Percentiles rank a stretch among this genome's conserved stretches.
Evolutionary conservation across 2,797 vertebrate species (phyloP).

Genomic region (Pangasius sanitwongsei): DNA sequence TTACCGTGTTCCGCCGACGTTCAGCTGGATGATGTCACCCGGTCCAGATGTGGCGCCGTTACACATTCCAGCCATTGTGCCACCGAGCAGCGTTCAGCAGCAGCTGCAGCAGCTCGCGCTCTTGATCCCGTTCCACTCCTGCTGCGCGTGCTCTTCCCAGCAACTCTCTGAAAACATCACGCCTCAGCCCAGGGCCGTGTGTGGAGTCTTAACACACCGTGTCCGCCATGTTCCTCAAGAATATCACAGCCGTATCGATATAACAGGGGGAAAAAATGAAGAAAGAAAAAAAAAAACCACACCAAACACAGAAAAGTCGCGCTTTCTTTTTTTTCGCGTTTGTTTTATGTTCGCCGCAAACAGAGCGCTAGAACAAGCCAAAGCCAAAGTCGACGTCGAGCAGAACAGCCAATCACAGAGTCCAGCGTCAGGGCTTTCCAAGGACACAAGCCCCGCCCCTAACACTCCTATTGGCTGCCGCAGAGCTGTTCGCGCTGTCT

Average conservation of each 20-base stretch:
- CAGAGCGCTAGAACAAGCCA: neutral
- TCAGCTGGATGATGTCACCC: conserved; percentile 95
- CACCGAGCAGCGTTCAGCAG: neutral
- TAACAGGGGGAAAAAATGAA: no score
- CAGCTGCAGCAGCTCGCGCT: conserved; percentile 3
- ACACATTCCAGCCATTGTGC: conserved; percentile 84
- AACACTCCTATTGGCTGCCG: conserved; percentile 12
- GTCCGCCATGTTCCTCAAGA: conserved; percentile 21
- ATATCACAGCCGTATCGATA: neutral
- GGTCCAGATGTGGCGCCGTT: conserved; percentile 77
- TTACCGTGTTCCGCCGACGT: conserved; percentile 94
- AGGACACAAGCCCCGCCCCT: neutral
- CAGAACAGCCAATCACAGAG: conserved; percentile 20
- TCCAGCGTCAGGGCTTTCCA: neutral
- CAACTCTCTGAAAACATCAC: conserved; percentile 22
- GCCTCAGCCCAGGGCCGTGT: conserved; percentile 5
- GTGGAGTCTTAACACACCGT: neutral
- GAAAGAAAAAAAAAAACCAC: neutral
- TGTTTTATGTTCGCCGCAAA: neutral
- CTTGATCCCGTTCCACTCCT: neutral
- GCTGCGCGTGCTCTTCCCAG: conserved; percentile 23
- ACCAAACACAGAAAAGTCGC: neutral
- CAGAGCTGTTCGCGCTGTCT: neutral
- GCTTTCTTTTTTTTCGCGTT: neutral
- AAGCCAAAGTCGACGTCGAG: neutral